These are phyloP conservation scores for Channa argus DNA, from an alignment of 2,113 vertebrate species.

Conservation along the genomic window DNA sequence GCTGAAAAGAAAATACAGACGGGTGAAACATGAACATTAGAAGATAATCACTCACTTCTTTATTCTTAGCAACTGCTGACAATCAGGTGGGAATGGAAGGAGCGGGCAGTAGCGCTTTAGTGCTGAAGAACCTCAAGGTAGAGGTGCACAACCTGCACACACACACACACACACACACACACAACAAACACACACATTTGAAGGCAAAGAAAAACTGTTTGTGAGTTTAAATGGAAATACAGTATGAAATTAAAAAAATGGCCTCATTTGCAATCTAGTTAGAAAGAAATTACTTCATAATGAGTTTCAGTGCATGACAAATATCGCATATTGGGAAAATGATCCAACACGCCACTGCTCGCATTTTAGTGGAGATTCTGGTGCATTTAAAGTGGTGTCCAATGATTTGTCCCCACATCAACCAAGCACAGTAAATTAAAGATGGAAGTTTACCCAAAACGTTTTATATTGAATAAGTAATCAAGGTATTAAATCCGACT, in stretches of 20 bases:
- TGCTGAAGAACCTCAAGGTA: slow-evolving; percentile 85
- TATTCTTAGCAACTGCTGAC: slow-evolving; percentile 86
- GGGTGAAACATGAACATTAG: neutral
- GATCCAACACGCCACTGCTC: slow-evolving; percentile 23
- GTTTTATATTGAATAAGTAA: slow-evolving; percentile 10
- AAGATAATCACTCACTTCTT: slow-evolving; percentile 7
- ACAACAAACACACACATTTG: neutral
- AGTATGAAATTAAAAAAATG: neutral
- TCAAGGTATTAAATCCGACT: slow-evolving; percentile 8
- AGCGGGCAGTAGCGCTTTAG: slow-evolving; percentile 86
- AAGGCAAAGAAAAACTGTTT: neutral
- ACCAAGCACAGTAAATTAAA: slow-evolving; percentile 8
- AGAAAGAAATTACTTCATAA: slow-evolving; percentile 46
- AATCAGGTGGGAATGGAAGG: slow-evolving; percentile 88
- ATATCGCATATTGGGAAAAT: slow-evolving; percentile 44
- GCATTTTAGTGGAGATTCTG: slow-evolving; percentile 2
- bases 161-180: neutral
- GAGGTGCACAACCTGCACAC: neutral
- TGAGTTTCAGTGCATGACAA: slow-evolving; percentile 42
- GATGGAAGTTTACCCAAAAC: slow-evolving; percentile 1
- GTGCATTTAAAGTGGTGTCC: slow-evolving; percentile 30
- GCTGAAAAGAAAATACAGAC: neutral
- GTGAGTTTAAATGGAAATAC: slow-evolving; percentile 6
- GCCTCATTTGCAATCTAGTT: slow-evolving; percentile 44
- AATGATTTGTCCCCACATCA: slow-evolving; percentile 33